Evolutionary conservation across 2,888 invertebrate genomes (phyloP).

Genomic region (Zeuzera pyrina): DNA sequence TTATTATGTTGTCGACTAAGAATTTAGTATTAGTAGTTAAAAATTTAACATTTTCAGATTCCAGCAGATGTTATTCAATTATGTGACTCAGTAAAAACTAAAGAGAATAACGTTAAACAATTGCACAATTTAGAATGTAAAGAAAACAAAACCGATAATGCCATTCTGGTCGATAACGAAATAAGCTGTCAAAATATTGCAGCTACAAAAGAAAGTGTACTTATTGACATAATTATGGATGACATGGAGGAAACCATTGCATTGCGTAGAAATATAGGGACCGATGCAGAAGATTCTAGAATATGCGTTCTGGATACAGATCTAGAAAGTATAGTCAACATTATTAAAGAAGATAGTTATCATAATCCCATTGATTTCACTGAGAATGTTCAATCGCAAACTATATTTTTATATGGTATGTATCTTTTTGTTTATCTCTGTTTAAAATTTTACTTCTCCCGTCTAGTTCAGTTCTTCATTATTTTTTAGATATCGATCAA

Average conservation of each 20-base stretch:
- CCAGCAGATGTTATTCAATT: slow-evolving; percentile 40
- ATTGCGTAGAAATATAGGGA: slow-evolving; percentile 38
- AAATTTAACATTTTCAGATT: slow-evolving; percentile 44
- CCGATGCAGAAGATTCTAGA: slow-evolving; percentile 30
- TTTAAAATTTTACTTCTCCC: neutral
- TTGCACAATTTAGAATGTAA: neutral
- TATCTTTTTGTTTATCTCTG: neutral
- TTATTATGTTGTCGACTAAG: too few species aligned
- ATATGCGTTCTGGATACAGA: too few species aligned
- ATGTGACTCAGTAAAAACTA: slow-evolving; percentile 26
- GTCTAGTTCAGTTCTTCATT: neutral
- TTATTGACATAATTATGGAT: slow-evolving; percentile 42
- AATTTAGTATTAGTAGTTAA: too few species aligned
- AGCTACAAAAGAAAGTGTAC: slow-evolving; percentile 20
- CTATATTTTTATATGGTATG: slow-evolving; percentile 52
- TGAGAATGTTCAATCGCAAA: slow-evolving; percentile 34
- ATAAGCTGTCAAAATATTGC: neutral
- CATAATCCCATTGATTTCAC: slow-evolving; percentile 22
- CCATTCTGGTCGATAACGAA: neutral
- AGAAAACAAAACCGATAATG: neutral
- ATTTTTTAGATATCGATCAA: slow-evolving; percentile 52
- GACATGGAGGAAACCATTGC: slow-evolving; percentile 38
- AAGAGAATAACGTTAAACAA: slow-evolving; percentile 6
- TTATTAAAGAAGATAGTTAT: slow-evolving; percentile 28
- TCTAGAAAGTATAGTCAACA: slow-evolving; percentile 25